Conservation (phyloP, 2,113 vertebrate species). For the Dryoscopus gambensis region DNA sequence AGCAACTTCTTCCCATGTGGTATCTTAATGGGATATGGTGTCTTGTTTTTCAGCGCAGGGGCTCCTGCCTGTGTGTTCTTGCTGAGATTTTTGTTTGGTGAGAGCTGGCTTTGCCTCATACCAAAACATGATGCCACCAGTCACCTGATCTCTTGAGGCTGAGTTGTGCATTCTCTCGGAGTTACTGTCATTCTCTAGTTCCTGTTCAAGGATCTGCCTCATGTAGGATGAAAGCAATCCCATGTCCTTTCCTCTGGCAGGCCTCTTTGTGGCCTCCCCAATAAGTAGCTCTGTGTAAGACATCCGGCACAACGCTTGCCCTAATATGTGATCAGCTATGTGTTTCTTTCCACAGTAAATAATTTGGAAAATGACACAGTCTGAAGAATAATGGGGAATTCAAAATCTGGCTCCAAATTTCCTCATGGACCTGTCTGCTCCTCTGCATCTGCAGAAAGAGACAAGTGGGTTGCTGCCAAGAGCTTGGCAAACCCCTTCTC, state of each 20-base stretch:
- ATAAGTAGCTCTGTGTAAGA: not conserved
- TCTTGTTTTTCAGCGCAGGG: not conserved
- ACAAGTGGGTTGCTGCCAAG: not conserved
- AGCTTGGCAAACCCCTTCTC: not conserved
- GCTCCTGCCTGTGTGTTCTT: not conserved
- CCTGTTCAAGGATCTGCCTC: not conserved
- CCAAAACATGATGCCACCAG: not conserved
- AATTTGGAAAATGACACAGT: not conserved
- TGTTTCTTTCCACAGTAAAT: not conserved
- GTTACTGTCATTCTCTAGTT: not conserved
- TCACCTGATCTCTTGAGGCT: constrained; percentile 20
- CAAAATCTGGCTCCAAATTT: not conserved
- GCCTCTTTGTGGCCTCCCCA: not conserved
- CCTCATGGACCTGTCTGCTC: not conserved
- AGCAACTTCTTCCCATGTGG: not conserved
- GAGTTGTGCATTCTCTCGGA: not conserved
- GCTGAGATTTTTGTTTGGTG: not conserved
- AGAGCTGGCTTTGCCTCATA: not conserved
- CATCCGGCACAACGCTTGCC: not conserved
- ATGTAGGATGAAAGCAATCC: not conserved
- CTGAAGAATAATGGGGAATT: not conserved
- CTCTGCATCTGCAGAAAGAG: not conserved
- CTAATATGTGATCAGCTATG: not conserved
- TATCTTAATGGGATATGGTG: not conserved
- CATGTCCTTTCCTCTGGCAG: not conserved